Percentiles rank a stretch among this genome's conserved stretches.
These are phyloP conservation scores for Xestobium rufovillosum DNA, from an alignment of 2,888 invertebrate genomes.

Conservation along the genomic window DNA sequence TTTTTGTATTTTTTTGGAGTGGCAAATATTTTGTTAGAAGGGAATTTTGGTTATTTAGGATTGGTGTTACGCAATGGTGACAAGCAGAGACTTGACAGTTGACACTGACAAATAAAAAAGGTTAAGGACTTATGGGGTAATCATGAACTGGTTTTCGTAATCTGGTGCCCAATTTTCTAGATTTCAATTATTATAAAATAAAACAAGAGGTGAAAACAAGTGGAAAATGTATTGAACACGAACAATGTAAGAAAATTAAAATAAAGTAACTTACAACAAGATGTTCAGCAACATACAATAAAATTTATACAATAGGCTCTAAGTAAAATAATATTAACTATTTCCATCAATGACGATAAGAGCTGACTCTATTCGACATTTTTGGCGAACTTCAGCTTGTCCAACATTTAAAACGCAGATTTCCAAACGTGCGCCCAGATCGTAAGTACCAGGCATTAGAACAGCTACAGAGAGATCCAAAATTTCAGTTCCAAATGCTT, in stretches of 20 bases:
- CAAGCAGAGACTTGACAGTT: too few relatives aligned
- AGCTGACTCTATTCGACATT: constrained; percentile 36
- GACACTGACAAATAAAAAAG: too few relatives aligned
- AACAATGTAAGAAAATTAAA: background rate
- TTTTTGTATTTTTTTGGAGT: too few relatives aligned
- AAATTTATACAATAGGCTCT: too few relatives aligned
- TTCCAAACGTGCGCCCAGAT: constrained; percentile 56
- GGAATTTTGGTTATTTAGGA: too few relatives aligned
- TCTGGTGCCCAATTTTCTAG: too few relatives aligned
- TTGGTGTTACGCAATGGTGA: too few relatives aligned
- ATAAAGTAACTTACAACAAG: background rate
- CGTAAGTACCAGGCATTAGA: constrained; percentile 59
- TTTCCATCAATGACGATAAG: constrained; percentile 32
- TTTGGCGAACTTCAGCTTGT: constrained; percentile 33
- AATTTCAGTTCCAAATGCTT: constrained; percentile 34
- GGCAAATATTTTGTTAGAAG: too few relatives aligned
- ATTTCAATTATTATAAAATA: too few relatives aligned
- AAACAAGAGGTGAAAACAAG: background rate
- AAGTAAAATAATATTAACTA: constrained; percentile 25
- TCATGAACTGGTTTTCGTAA: too few relatives aligned
- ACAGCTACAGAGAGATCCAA: constrained; percentile 48
- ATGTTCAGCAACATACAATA: background rate
- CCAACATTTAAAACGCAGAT: constrained; percentile 33
- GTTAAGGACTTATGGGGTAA: too few relatives aligned
- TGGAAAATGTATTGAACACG: constrained; percentile 8